A percentile compares a stretch with the other conserved stretches of the same genome.
Evolutionary conservation across 2,113 vertebrate genomes (phyloP).

Genomic region (Columba janthina): DNA sequence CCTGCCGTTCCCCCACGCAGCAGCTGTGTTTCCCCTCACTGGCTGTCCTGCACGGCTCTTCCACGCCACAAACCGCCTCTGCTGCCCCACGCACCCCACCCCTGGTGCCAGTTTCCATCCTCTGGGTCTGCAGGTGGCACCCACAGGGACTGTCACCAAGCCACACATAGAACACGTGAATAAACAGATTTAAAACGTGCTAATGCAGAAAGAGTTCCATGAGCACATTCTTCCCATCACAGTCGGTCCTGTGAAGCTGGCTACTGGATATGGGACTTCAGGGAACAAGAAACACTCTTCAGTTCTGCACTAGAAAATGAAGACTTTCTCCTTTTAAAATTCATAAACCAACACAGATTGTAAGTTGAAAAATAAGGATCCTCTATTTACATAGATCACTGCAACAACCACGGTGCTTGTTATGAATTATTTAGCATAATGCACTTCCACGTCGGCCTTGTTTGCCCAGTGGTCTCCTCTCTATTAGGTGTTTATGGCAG

Average conservation of each 20-base stretch:
- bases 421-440: neutral
- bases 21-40: too few relatives aligned
- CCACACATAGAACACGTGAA: neutral
- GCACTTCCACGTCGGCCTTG: neutral
- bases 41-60: too few relatives aligned
- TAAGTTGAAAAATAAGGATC: neutral
- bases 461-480: neutral
- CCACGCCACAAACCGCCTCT: too few relatives aligned
- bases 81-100: too few relatives aligned
- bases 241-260: neutral
- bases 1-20: too few relatives aligned
- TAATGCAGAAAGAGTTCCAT: neutral
- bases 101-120: too few relatives aligned
- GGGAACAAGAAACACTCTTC: neutral
- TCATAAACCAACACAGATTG: slow-evolving; percentile 10
- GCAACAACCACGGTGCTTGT: neutral
- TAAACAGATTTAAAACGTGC: neutral
- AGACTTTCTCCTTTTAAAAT: slow-evolving; percentile 31
- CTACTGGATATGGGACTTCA: neutral
- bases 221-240: neutral
- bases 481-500: neutral
- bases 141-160: neutral
- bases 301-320: neutral
- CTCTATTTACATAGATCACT: neutral
- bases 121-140: neutral